phyloP scores from a whole-genome alignment of 1,140 invertebrate species.

The Drosophila lowei region DNA sequence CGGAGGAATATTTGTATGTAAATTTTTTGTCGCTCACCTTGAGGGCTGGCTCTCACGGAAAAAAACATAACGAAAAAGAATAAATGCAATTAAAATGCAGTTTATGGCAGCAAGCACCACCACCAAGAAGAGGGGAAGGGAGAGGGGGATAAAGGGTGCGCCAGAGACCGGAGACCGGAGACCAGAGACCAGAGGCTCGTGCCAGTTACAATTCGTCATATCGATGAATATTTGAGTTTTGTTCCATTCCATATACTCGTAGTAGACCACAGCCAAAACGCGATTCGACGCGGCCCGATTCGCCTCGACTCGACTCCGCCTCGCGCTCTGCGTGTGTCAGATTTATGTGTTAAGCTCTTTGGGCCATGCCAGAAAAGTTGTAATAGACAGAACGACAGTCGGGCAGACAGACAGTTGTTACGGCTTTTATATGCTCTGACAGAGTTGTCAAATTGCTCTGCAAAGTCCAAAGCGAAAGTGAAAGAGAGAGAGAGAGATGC shows the following conservation, averaged over 20 bases:
- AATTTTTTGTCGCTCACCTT: constrained; percentile 25
- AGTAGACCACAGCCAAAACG: constrained; percentile 4
- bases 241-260: neutral
- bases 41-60: constrained; percentile 51
- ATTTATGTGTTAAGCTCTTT: constrained; percentile 66
- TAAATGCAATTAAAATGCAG: constrained; percentile 75
- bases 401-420: constrained; percentile 19
- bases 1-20: constrained; percentile 38
- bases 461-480: constrained; percentile 27
- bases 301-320: neutral
- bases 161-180: constrained; percentile 10
- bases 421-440: constrained; percentile 34
- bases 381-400: constrained; percentile 22
- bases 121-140: constrained; percentile 7
- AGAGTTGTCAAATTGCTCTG: constrained; percentile 58
- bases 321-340: constrained; percentile 45
- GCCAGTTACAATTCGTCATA: constrained; percentile 61
- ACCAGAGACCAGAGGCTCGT: constrained; percentile 15
- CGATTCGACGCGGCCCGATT: neutral
- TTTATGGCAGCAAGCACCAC: constrained; percentile 35
- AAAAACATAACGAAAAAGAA: constrained; percentile 45
- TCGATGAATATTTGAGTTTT: constrained; percentile 19
- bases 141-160: constrained; percentile 10
- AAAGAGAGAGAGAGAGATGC: constrained; percentile 2
- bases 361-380: constrained; percentile 42